Evolutionary conservation across 2,888 invertebrate species (phyloP), one percentile per base, ranked within the genome.

Genomic region (Zaprionus bogoriensis): DNA sequence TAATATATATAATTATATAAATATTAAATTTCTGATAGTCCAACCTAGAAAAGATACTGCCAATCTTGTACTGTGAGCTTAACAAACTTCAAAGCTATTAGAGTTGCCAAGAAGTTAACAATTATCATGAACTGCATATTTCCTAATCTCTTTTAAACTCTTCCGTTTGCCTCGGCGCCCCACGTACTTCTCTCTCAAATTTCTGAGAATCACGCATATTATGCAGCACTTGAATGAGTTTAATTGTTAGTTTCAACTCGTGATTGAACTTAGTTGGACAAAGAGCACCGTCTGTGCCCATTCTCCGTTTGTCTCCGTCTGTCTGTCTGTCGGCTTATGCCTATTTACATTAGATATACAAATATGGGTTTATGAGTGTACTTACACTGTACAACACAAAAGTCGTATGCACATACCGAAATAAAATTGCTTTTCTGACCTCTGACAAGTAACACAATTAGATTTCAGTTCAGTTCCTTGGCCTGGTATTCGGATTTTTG

Each of bases 231-330:
- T 83, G 66, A 83, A 70, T 66, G 69, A 19, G 54, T 32, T 44
- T 59, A 55, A 55, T 71, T 78, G 72, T 78, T 59, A 48, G 44
- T 41, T 45, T 53, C 23, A 38, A 44, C 10, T 30, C 20, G 23
- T 52, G 45, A 57, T 61, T 53, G 63, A 67, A 77, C 51, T 55
- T 25, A 54, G 14, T 28, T 42, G 38, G 44, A 85, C 82, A 78
- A 64, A 55, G 76, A 39, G 12, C 22, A 12, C 7, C 46, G 36
- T 52, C 60, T 78, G 2, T 25, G 10, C n/a, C 10, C 32, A 17
- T 14, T 14, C 22, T 3, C 32, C 9, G 7, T 14, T 7, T n/a
- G 6, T 19, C 20, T 23, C 6, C 1, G 7, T 22, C 22, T 12
- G 6, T 25, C 2, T 27, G 5, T 45, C 1, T 17, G 5, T 14